A percentile compares a stretch with the other conserved stretches of the same genome.
phyloP scores from a whole-genome alignment of 2,888 invertebrate genomes.

The Hydropsyche betteni region DNA sequence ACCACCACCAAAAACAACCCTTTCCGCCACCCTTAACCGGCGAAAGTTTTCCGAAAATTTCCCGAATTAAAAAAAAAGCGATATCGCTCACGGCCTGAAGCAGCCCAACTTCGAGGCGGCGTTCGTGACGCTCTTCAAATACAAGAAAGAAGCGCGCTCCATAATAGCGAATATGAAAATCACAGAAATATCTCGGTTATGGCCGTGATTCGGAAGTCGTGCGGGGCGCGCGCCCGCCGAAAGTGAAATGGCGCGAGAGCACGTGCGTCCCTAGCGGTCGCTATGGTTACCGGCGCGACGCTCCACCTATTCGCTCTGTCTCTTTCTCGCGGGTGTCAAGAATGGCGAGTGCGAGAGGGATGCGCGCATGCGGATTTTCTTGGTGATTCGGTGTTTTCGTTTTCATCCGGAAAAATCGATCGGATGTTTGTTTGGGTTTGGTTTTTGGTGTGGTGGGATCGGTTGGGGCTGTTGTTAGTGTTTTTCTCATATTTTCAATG shows the following conservation, averaged over 20 bases:
- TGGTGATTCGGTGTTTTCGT: neutral
- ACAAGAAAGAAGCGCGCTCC: constrained; percentile 26
- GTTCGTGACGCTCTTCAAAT: constrained; percentile 24
- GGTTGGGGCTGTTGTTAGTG: too few species aligned
- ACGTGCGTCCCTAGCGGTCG: constrained; percentile 16
- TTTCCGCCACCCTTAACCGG: neutral
- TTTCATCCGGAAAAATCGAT: constrained; percentile 29
- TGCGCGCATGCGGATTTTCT: neutral
- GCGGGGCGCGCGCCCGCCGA: neutral
- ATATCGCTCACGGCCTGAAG: neutral
- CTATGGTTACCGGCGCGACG: neutral
- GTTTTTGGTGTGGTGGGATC: too few species aligned
- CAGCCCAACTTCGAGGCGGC: neutral
- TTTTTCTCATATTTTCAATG: too few species aligned
- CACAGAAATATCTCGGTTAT: neutral
- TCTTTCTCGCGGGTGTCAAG: constrained; percentile 2
- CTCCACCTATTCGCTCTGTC: constrained; percentile 6
- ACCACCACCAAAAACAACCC: neutral
- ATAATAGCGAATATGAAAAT: constrained; percentile 1
- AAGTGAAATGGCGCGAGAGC: constrained; percentile 11
- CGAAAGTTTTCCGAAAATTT: neutral
- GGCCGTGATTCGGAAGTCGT: neutral
- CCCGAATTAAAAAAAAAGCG: neutral
- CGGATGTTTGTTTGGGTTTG: neutral
- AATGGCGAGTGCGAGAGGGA: constrained; percentile 17